Base-by-base conservation (phyloP, 2,113 vertebrate species). In the Bettongia penicillata region DNA sequence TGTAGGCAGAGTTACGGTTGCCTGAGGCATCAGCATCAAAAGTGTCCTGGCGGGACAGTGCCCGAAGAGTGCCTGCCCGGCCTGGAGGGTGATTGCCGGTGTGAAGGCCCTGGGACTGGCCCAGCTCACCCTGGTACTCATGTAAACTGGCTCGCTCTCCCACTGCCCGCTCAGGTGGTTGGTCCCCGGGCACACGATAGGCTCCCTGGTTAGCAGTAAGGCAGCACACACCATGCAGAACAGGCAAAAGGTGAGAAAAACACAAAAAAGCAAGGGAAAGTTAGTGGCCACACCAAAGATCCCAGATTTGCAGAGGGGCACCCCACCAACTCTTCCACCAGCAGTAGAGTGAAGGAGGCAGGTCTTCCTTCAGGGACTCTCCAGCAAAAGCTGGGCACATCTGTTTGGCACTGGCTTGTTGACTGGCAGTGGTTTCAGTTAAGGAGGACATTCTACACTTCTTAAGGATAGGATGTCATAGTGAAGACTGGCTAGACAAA, bases 1-100 rank as follows among this genome's bases (percentile, higher is more conserved):
- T 99, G 98, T 99, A 99, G 97, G 99, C 99, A 0, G 99, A 99
- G 98, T 99, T 99, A 91, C 99, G 99, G 98, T 99, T 99, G 98
- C 99, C 99, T 95, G 99, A 99, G 90, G 99, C 99, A 98, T 99
- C 99, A 0, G 99, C 99, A 98, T 99, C 99, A 93, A 99, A 99
- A 92, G 99, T 99, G 98, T 99, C 99, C 97, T 99, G 99, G 95
- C 99, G 98, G 57, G 99, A 99, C 77, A 99, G 99, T 91, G 99
- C 98, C 57, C 99, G 98, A 52, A 99, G 98, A 97, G 92, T 99
- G 97, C 98, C 98, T 2, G 96, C 95, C 92, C 99, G 99, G 98
- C 98, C 98, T 90, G 99, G 98, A 68, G 96, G 99, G 96, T 94
- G 98, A 91, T 95, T 95, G 68, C 68, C 19, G 96, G 98, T 49